These are phyloP conservation scores for Prunella fulvescens DNA, from an alignment of 2,113 vertebrate genomes.

Conservation along the genomic window DNA sequence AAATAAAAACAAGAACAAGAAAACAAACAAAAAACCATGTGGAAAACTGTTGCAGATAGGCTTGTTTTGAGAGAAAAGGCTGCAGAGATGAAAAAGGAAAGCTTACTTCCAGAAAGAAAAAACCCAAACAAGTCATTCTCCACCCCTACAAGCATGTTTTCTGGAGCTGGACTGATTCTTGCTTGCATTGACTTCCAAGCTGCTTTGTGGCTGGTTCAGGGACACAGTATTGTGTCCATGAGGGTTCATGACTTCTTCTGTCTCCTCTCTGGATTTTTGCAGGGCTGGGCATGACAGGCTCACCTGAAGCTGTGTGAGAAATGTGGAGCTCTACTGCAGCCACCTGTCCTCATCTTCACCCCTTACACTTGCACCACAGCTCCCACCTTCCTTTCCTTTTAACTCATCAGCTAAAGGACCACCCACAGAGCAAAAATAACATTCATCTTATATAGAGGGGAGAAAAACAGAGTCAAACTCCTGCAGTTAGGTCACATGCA, in stretches of 20 bases:
- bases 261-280: background rate
- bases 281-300: fast-evolving
- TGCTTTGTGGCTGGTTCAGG: background rate
- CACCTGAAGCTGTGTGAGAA: background rate
- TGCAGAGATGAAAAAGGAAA: background rate
- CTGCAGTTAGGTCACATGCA: background rate
- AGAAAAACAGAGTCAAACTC: background rate
- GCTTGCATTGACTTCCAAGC: background rate
- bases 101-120: background rate
- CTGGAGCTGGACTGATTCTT: background rate
- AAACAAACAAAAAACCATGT: background rate
- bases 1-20: background rate
- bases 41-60: background rate
- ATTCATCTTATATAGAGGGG: background rate
- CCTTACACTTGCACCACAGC: background rate
- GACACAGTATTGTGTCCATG: fast-evolving
- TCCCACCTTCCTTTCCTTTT: background rate
- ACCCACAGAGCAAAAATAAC: background rate
- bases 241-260: background rate
- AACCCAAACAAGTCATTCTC: background rate
- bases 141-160: background rate
- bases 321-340: background rate
- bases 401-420: background rate
- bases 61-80: background rate
- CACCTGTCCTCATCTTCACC: background rate